Evolutionary conservation across 1,140 invertebrate genomes (phyloP), one percentile per base, ranked within the genome.

Genomic region (Lucilia cuprina): DNA sequence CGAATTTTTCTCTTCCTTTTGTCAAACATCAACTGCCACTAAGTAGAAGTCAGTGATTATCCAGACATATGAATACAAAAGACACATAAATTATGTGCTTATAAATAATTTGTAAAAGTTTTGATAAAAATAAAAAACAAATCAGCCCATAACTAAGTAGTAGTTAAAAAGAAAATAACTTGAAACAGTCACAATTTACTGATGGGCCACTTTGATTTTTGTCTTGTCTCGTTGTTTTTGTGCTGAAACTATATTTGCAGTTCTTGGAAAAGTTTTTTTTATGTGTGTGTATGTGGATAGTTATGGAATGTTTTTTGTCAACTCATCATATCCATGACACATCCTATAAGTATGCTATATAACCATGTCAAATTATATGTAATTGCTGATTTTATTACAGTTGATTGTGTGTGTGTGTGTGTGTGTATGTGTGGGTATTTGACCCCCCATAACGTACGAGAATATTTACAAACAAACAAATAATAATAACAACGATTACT

Each of bases 401-500:
- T 3, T 30, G 25, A 30, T 30, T 30, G 25, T 3, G 1, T 30
- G 25, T 30, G 25, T n/a, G 25, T 30, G 25, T 65, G 14, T 65
- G n/a, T 65, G 17, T 30, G 25, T n/a, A 3, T 30, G 25, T 65
- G 14, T 65, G n/a, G 19, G 17, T 30, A 3, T 30, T 30, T 30
- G 25, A 30, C 35, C 17, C 47, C 17, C 17, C n/a, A n/a, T n/a
- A 30, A 78, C 17, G 47, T 47, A 17, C 19, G 1, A 10, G 5
- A 77, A 49, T 12, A 77, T 34, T 41, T 14, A 17, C 34, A 30
- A 30, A 77, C 34, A 30, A 77, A 77, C 74, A 77, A 35, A 65
- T 17, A 30, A 77, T 77, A 77, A 77, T 77, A 77, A 77, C n/a
- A 77, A 77, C 74, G 7, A 77, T 77, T 77, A 77, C 34, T 77